Conservation (phyloP, 2,888 invertebrate species). For the Eudemis profundana region DNA sequence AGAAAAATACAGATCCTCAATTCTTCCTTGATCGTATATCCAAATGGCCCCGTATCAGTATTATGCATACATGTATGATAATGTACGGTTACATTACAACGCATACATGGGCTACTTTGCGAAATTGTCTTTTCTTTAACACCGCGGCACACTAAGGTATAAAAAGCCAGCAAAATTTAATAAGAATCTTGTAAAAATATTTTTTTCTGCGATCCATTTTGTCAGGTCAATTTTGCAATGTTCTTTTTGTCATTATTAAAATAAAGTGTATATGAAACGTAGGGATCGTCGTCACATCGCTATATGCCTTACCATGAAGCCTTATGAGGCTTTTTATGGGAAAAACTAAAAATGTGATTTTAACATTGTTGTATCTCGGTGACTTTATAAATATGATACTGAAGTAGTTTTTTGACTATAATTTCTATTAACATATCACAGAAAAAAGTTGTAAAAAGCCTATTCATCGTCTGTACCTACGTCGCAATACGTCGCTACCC, state of each 20-base stretch:
- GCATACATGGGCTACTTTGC: constrained; percentile 37
- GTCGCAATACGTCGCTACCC: neutral
- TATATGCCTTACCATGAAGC: too few relatives aligned
- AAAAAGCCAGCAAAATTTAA: neutral
- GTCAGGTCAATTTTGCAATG: neutral
- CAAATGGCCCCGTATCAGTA: constrained; percentile 13
- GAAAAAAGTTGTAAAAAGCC: too few relatives aligned
- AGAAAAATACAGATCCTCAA: neutral
- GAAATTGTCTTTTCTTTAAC: constrained; percentile 32
- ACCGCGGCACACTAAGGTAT: constrained; percentile 15
- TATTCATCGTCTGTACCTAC: neutral
- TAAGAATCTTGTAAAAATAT: neutral
- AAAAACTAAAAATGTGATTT: too few relatives aligned
- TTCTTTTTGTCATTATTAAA: too few relatives aligned
- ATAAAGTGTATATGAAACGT: too few relatives aligned
- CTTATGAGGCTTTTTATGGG: too few relatives aligned
- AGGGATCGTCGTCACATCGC: too few relatives aligned
- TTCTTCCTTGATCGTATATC: neutral
- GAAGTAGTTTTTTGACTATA: too few relatives aligned
- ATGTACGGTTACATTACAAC: constrained; percentile 36
- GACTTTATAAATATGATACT: too few relatives aligned
- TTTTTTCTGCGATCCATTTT: too few relatives aligned
- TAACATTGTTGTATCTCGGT: too few relatives aligned
- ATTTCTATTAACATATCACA: too few relatives aligned
- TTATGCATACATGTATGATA: constrained; percentile 38